A percentile compares a stretch with the other conserved stretches of the same genome.
These are phyloP conservation scores for Australoheros scitulus DNA, from an alignment of 2,113 vertebrate species.

Conservation along the genomic window DNA sequence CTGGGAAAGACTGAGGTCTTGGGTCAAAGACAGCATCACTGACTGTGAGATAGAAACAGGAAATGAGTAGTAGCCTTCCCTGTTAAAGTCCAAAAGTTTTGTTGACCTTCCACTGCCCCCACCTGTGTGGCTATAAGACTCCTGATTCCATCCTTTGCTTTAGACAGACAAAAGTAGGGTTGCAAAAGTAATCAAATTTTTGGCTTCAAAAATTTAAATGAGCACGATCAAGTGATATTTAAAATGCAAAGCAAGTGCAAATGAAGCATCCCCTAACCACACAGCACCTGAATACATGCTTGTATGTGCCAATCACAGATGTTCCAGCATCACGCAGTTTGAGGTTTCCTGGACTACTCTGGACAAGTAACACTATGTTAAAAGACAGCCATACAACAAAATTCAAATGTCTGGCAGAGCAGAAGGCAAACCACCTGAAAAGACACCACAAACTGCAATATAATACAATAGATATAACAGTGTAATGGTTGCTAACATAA, in stretches of 20 bases:
- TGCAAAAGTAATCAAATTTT: background rate
- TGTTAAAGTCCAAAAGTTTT: too few relatives aligned
- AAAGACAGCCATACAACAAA: background rate
- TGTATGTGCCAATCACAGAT: background rate
- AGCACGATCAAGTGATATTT: background rate
- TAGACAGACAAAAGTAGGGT: background rate
- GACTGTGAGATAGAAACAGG: background rate
- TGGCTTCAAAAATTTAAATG: background rate
- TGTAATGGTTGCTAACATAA: background rate
- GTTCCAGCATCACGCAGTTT: background rate
- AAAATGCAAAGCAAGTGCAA: background rate
- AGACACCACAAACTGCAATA: background rate
- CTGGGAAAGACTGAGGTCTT: background rate
- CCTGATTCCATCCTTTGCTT: background rate
- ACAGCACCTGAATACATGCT: background rate
- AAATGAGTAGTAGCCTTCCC: background rate
- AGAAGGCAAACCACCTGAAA: background rate
- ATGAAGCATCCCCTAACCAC: too few relatives aligned
- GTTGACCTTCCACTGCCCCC: too few relatives aligned
- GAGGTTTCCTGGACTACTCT: background rate
- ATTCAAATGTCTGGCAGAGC: background rate
- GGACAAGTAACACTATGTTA: background rate
- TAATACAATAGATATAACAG: background rate
- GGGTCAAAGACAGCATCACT: background rate
- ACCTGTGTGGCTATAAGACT: background rate